Percentiles rank a stretch among this genome's conserved stretches.
phyloP scores from a whole-genome alignment of 2,888 invertebrate species.

The Monochamus alternatus region DNA sequence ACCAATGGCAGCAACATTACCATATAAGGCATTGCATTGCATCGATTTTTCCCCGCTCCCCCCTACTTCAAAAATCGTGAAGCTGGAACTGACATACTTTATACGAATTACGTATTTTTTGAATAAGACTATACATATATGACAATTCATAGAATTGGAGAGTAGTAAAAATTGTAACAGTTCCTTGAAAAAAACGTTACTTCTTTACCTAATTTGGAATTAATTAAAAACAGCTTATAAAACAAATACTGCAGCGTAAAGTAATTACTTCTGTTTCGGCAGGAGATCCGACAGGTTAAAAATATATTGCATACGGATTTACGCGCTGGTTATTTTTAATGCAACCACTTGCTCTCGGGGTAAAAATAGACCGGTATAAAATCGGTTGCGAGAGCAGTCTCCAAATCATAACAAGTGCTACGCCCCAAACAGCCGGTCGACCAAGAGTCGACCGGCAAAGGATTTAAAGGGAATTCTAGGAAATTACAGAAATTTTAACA shows the following conservation, averaged over 20 bases:
- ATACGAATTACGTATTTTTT: slow-evolving; percentile 44
- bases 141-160: slow-evolving; percentile 43
- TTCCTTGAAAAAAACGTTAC: slow-evolving; percentile 18
- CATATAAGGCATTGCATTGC: slow-evolving; percentile 85
- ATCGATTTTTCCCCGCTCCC: slow-evolving; percentile 71
- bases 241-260: neutral
- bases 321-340: slow-evolving; percentile 47
- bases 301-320: slow-evolving; percentile 27
- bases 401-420: slow-evolving; percentile 55
- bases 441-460: slow-evolving; percentile 34
- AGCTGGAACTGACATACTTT: slow-evolving; percentile 64
- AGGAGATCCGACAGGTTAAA: slow-evolving; percentile 43
- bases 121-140: slow-evolving; percentile 48
- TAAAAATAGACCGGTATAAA: slow-evolving; percentile 54
- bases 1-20: slow-evolving; percentile 83
- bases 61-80: slow-evolving; percentile 49
- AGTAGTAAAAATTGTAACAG: no score
- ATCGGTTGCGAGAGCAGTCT: slow-evolving; percentile 24
- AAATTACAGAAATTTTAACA: neutral
- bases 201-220: slow-evolving; percentile 29
- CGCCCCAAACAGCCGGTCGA: slow-evolving; percentile 45
- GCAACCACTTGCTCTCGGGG: slow-evolving; percentile 57
- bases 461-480: neutral
- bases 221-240: slow-evolving; percentile 16
- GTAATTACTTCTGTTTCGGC: slow-evolving; percentile 27